Evolutionary conservation across 2,113 vertebrate genomes (phyloP).

Genomic region (Diadophis punctatus): DNA sequence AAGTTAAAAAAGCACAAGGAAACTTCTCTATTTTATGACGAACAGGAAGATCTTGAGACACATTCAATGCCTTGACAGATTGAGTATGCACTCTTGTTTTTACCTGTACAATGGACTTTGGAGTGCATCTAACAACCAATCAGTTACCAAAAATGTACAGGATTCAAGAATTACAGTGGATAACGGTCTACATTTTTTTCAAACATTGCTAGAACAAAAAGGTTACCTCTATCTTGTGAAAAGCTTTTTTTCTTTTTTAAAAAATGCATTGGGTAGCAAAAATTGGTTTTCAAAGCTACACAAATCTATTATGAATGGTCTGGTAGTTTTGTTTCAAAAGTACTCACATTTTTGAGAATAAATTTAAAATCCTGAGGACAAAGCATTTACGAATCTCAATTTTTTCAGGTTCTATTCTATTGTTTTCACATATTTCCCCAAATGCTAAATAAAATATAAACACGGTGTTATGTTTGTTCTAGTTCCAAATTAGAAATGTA

Average conservation of each 20-base stretch:
- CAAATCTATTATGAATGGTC: not conserved
- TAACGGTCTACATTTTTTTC: slow-evolving; percentile 1
- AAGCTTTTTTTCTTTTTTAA: not conserved
- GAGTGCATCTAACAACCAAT: slow-evolving; percentile 40
- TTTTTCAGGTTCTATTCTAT: no score
- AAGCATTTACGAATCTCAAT: not conserved
- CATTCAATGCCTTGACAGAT: slow-evolving; percentile 20
- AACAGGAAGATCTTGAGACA: slow-evolving; percentile 43
- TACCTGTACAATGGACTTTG: slow-evolving; percentile 47
- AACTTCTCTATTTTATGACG: not conserved
- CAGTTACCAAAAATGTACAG: slow-evolving; percentile 40
- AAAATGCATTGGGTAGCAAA: not conserved
- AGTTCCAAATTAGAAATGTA: not conserved
- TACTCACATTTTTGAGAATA: not conserved
- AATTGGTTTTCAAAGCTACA: not conserved
- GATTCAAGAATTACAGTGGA: slow-evolving; percentile 51
- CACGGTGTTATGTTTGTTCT: not conserved
- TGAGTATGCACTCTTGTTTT: slow-evolving; percentile 33
- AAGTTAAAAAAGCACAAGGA: slow-evolving; percentile 2
- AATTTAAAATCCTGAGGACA: not conserved
- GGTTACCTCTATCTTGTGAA: slow-evolving; percentile 19
- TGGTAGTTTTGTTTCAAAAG: not conserved
- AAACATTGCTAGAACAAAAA: slow-evolving; percentile 35
- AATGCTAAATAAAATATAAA: not conserved
- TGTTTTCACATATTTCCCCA: not conserved